Evolutionary conservation across 92 coral and sea anemone genomes (phyloP).

Genomic region (Actinostola sp.): DNA sequence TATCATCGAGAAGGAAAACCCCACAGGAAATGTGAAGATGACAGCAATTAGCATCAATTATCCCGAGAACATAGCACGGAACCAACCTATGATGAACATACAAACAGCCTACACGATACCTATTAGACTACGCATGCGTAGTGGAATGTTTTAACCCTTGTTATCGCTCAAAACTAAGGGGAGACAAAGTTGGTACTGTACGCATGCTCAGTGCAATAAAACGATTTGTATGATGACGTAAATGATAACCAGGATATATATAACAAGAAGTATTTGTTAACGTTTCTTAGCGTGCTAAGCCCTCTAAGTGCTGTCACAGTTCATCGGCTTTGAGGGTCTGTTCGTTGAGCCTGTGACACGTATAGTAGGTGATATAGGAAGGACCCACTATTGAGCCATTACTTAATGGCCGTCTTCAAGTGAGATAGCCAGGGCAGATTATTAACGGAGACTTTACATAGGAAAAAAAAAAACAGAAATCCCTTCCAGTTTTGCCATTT

Average conservation of each 20-base stretch:
- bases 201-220: constrained; percentile 9
- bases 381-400: constrained; percentile 13
- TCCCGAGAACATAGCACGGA: constrained; percentile 1
- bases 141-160: neutral
- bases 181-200: neutral
- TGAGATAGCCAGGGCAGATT: neutral
- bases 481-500: too few relatives aligned
- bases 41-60: constrained; percentile 8
- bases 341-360: constrained; percentile 25
- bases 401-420: constrained; percentile 22
- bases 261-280: constrained; percentile 34
- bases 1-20: constrained; percentile 2
- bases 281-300: constrained; percentile 28
- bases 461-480: too few relatives aligned
- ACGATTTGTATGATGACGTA: constrained; percentile 21
- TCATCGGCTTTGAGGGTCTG: constrained; percentile 42
- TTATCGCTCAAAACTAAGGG: neutral
- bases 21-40: constrained; percentile 12
- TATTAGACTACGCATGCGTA: constrained; percentile 17
- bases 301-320: constrained; percentile 32
- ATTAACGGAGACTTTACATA: neutral
- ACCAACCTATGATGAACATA: neutral
- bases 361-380: constrained; percentile 30
- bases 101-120: neutral
- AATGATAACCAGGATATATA: constrained; percentile 3